These are phyloP conservation scores for Tetranychus urticae DNA, from an alignment of 1,140 invertebrate genomes.

Conservation along the genomic window DNA sequence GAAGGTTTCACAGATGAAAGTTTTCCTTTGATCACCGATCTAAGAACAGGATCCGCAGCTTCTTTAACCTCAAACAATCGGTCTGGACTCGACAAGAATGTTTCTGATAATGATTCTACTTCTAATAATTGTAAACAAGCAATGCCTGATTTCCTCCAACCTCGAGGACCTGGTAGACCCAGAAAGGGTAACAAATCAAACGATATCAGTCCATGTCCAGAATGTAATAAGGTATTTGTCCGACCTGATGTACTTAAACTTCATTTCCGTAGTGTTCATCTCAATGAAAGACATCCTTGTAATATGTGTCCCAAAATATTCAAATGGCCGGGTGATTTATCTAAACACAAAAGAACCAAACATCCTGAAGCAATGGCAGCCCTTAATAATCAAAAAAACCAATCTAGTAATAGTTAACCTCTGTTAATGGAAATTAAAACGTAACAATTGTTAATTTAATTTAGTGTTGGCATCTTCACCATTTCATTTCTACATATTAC, in stretches of 20 bases:
- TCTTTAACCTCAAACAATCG: background rate
- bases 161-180: slow-evolving; percentile 3
- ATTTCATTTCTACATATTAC: no score
- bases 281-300: background rate
- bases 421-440: no score
- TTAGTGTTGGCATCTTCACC: no score
- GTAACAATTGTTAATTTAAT: no score
- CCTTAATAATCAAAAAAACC: no score
- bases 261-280: slow-evolving; percentile 1
- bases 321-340: slow-evolving; percentile 3
- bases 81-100: background rate
- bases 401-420: no score
- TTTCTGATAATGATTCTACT: background rate
- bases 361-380: background rate
- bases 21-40: background rate
- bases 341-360: slow-evolving; percentile 1
- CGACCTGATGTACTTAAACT: slow-evolving; percentile 1
- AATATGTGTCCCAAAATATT: slow-evolving; percentile 3
- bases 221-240: slow-evolving; percentile 1
- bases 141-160: slow-evolving; percentile 1
- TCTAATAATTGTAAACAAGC: background rate
- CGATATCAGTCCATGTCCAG: slow-evolving; percentile 2
- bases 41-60: background rate
- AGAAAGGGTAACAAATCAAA: slow-evolving; percentile 1
- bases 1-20: background rate